Base-by-base conservation (phyloP, 2,888 invertebrate genomes). In the Pherbina coryleti region DNA sequence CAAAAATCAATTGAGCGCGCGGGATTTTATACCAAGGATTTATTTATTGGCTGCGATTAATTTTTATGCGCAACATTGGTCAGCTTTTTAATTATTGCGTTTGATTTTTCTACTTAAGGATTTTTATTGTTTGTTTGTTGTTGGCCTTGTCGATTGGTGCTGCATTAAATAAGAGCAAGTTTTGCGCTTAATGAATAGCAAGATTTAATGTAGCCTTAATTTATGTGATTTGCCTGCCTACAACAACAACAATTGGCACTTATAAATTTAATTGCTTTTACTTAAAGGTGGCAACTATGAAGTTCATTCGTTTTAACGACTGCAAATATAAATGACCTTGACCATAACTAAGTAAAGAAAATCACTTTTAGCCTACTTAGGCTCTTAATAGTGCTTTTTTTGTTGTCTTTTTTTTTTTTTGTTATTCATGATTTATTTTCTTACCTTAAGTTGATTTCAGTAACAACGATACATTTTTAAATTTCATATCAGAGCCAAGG, bases 31-130 rank as follows among this genome's bases (percentile, higher is more conserved):
- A 34, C 64, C 11, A 64, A 14, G 70, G 34, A 64, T 34, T 64
- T 28, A 55, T 74, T 74, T 51, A 51, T 64, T 71, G 14, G 74
- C 44, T 14, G 62, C 64, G 34, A 74, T 74, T 64, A 62, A 74
- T 74, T 74, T 64, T 74, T 28, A 64, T 74, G 62, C 53, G 31
- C 31, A n/a, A 8, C 31, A 19, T 51, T 25, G 53, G 25, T 31
- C 25, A 19, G 28, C n/a, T 28, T 70, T 70, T 70, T 31, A 70
- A 55, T 37, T 60, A 60, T 60, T 60, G 28, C n/a, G 17, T n/a
- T 31, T 55, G 14, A n/a, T 55, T 71, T 28, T 22, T 17, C 51
- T 57, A 3, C 5, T 34, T 44, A 7, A 11, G 44, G 1, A 44
- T 44, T 44, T 44, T 44, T 44, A 11, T 44, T 1, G 44, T 11